phyloP scores from a whole-genome alignment of 2,888 invertebrate species.

The Pseudococcus viburni region DNA sequence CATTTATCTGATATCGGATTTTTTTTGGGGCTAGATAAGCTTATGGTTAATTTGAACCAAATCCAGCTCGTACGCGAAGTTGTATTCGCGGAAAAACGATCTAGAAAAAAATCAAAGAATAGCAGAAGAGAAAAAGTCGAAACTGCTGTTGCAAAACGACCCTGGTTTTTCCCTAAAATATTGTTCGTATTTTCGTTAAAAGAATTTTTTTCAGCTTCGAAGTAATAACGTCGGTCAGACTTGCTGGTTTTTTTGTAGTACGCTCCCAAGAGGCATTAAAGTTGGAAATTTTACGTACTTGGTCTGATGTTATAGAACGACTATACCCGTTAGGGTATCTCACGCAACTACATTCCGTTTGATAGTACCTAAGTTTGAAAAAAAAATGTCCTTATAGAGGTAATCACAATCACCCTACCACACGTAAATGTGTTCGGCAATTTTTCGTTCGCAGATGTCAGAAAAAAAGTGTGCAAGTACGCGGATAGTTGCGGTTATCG shows the following conservation, averaged over 20 bases:
- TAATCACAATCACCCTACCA: not conserved
- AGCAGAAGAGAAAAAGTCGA: not conserved
- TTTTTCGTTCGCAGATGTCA: not conserved
- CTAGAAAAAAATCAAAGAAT: not conserved
- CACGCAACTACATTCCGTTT: slow-evolving; percentile 16
- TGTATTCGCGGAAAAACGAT: not conserved
- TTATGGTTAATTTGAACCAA: no score
- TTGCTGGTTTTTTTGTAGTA: not conserved
- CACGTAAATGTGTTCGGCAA: not conserved
- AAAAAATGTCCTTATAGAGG: slow-evolving; percentile 6
- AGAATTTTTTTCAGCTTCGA: not conserved
- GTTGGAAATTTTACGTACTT: slow-evolving; percentile 1
- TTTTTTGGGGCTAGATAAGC: no score
- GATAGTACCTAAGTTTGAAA: not conserved
- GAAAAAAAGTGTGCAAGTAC: not conserved
- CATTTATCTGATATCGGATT: no score
- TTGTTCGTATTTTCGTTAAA: not conserved
- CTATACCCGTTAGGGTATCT: not conserved
- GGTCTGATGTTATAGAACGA: not conserved
- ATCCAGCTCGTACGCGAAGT: no score
- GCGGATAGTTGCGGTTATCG: not conserved
- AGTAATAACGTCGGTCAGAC: not conserved
- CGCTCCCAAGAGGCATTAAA: slow-evolving; percentile 29
- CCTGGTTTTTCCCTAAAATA: not conserved
- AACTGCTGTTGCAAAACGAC: not conserved